A percentile compares a stretch with the other conserved stretches of the same genome.
phyloP scores from a whole-genome alignment of 2,888 invertebrate species.

The Drosophila birchii region DNA sequence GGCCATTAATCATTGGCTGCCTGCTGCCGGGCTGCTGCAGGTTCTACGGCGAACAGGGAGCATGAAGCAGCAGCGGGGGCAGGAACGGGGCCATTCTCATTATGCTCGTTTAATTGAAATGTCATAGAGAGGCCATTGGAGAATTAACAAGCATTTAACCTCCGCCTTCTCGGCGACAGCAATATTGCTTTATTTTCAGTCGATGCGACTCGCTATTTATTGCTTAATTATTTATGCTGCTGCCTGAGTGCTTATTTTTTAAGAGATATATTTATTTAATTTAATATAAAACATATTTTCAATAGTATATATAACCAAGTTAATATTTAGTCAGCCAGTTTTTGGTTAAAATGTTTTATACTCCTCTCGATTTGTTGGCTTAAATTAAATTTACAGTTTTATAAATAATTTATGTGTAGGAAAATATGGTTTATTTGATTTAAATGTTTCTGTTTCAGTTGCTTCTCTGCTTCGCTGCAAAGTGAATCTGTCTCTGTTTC shows the following conservation, averaged over 20 bases:
- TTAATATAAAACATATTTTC: neutral
- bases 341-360: neutral
- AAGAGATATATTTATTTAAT: neutral
- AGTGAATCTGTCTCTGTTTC: slow-evolving; percentile 11
- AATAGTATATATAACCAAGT: neutral
- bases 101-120: slow-evolving; percentile 73
- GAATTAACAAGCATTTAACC: slow-evolving; percentile 50
- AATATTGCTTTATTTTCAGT: slow-evolving; percentile 28
- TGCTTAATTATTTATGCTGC: slow-evolving; percentile 14
- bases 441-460: slow-evolving; percentile 20
- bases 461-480: neutral
- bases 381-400: slow-evolving; percentile 8
- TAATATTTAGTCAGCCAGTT: neutral
- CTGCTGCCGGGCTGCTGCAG: slow-evolving; percentile 50
- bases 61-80: neutral
- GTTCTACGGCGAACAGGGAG: neutral
- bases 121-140: slow-evolving; percentile 63
- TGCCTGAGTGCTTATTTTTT: neutral
- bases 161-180: slow-evolving; percentile 18
- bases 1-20: slow-evolving; percentile 72
- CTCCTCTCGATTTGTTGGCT: neutral
- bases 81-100: slow-evolving; percentile 47
- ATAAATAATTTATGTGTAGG: slow-evolving; percentile 13
- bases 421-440: slow-evolving; percentile 25
- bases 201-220: slow-evolving; percentile 18